Percentiles rank a stretch among this genome's conserved stretches.
Evolutionary conservation across 2,888 invertebrate species (phyloP).

Genomic region (Eristalis pertinax): DNA sequence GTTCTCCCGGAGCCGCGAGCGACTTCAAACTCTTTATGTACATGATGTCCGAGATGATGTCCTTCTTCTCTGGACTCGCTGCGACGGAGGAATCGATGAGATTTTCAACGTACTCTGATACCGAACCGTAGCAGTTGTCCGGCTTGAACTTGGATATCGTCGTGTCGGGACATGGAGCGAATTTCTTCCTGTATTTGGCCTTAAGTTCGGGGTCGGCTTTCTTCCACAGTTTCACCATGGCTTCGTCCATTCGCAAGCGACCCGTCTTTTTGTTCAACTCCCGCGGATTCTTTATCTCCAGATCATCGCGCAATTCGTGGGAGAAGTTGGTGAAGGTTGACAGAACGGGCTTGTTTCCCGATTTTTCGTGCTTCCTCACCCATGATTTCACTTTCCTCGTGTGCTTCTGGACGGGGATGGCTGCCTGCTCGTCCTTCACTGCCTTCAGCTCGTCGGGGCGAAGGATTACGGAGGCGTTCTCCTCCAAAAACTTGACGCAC

Average conservation of each 20-base stretch:
- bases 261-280: constrained; percentile 83
- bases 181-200: constrained; percentile 81
- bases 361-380: constrained; percentile 83
- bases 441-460: constrained; percentile 83
- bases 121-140: constrained; percentile 89
- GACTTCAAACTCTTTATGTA: constrained; percentile 89
- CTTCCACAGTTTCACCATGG: constrained; percentile 87
- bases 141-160: constrained; percentile 87
- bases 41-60: constrained; percentile 86
- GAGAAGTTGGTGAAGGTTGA: constrained; percentile 86
- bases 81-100: constrained; percentile 85
- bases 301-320: constrained; percentile 82
- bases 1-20: constrained; percentile 94
- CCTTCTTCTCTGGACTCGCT: constrained; percentile 79
- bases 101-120: constrained; percentile 90
- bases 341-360: constrained; percentile 81
- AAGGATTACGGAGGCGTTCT: constrained; percentile 88
- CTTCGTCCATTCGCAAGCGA: constrained; percentile 84
- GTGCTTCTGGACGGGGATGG: constrained; percentile 83
- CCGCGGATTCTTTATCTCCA: constrained; percentile 81
- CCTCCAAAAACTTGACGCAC: constrained; percentile 90
- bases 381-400: constrained; percentile 85
- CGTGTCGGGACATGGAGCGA: constrained; percentile 87
- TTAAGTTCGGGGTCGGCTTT: constrained; percentile 84
- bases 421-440: constrained; percentile 84